These are phyloP conservation scores for Leptobrachium ailaonicum DNA, from an alignment of 2,113 vertebrate genomes.

Conservation along the genomic window DNA sequence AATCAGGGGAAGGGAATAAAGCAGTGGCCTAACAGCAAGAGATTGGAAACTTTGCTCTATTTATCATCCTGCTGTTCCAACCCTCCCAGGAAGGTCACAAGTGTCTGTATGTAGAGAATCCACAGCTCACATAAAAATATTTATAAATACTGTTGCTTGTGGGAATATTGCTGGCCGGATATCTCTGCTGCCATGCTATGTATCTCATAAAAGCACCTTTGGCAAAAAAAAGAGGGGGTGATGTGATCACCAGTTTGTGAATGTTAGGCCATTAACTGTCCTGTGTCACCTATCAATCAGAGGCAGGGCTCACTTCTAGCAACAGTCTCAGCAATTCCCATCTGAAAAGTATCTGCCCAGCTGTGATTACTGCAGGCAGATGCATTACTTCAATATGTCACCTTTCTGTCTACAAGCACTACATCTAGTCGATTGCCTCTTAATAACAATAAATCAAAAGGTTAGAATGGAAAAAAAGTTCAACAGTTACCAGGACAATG, in stretches of 20 bases:
- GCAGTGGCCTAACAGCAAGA: neutral
- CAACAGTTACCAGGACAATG: neutral
- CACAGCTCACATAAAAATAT: too few species aligned
- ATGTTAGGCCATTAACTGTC: conserved; percentile 11
- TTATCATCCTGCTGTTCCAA: conserved; percentile 1
- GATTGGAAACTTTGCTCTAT: conserved; percentile 18
- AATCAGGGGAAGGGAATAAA: conserved; percentile 31
- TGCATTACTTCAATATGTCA: conserved; percentile 26
- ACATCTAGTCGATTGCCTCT: conserved; percentile 5
- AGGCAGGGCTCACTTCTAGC: conserved; percentile 2
- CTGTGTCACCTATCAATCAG: conserved; percentile 16
- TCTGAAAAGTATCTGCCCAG: conserved; percentile 1
- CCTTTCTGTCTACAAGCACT: neutral
- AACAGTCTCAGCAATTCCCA: neutral
- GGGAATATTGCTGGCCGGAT: too few species aligned
- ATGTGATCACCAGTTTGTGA: neutral
- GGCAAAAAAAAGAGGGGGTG: neutral
- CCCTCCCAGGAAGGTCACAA: conserved; percentile 27
- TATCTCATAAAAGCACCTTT: neutral
- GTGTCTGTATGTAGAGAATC: neutral
- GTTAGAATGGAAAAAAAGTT: neutral
- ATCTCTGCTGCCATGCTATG: neutral
- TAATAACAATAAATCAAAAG: conserved; percentile 23
- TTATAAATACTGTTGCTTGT: too few species aligned
- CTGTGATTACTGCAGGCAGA: conserved; percentile 32